These are phyloP conservation scores for Idaea aversata DNA, from an alignment of 2,888 invertebrate species.

Conservation along the genomic window DNA sequence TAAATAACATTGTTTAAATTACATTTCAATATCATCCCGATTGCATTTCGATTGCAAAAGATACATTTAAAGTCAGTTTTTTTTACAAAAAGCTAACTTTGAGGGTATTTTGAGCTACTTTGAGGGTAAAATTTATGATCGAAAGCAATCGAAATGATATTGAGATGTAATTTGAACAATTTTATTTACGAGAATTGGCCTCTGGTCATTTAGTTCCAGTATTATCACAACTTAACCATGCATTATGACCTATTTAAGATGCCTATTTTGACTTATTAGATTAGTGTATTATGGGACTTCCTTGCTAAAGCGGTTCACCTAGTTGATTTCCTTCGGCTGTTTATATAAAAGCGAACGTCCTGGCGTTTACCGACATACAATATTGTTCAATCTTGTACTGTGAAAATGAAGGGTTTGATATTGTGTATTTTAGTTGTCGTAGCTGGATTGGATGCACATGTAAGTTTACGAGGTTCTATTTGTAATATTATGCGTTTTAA, in stretches of 20 bases:
- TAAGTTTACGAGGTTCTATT: constrained; percentile 31
- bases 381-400: constrained; percentile 16
- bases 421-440: constrained; percentile 47
- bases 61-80: too few species aligned
- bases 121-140: too few species aligned
- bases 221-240: neutral
- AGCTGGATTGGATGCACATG: constrained; percentile 39
- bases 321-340: constrained; percentile 43
- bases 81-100: too few species aligned
- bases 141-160: too few species aligned
- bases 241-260: neutral
- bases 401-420: constrained; percentile 35
- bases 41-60: too few species aligned
- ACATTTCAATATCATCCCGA: too few species aligned
- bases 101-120: too few species aligned
- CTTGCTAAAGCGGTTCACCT: constrained; percentile 27
- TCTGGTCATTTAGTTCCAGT: neutral
- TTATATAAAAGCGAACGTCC: constrained; percentile 40
- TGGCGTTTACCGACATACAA: constrained; percentile 19
- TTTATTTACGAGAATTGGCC: too few species aligned
- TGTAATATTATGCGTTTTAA: neutral
- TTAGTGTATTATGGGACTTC: constrained; percentile 12
- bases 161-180: too few species aligned
- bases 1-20: too few species aligned
- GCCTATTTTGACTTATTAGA: neutral